These are phyloP conservation scores for Liolophura sinensis DNA, from an alignment of 1,140 invertebrate genomes.

Conservation along the genomic window DNA sequence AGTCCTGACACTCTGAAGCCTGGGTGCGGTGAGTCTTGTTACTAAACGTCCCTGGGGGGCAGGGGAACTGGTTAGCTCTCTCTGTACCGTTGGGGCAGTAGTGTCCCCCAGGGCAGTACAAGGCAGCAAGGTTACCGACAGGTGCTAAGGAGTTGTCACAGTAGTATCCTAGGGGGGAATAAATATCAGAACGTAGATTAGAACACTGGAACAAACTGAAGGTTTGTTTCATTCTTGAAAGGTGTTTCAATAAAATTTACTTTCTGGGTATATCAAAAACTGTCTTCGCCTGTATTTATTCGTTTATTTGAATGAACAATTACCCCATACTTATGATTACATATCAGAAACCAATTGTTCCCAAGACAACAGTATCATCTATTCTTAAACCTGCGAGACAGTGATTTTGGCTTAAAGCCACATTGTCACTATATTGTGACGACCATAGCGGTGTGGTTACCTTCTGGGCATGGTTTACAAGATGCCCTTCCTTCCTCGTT, in stretches of 20 bases:
- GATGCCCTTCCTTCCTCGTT: slow-evolving; percentile 35
- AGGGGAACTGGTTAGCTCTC: slow-evolving; percentile 40
- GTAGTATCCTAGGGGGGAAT: slow-evolving; percentile 39
- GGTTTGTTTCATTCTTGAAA: too few species aligned
- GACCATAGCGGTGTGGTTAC: slow-evolving; percentile 15
- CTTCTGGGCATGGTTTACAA: slow-evolving; percentile 45
- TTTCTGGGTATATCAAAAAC: too few species aligned
- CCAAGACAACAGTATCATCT: too few species aligned
- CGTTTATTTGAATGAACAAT: too few species aligned
- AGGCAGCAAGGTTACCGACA: slow-evolving; percentile 37
- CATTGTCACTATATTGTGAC: not conserved
- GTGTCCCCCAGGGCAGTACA: slow-evolving; percentile 42
- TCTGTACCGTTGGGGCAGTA: slow-evolving; percentile 45
- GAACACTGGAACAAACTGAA: too few species aligned
- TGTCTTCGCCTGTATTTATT: too few species aligned
- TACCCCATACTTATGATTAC: too few species aligned
- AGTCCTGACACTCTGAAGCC: slow-evolving; percentile 36
- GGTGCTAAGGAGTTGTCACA: slow-evolving; percentile 45
- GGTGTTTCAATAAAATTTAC: too few species aligned
- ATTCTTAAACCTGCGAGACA: not conserved
- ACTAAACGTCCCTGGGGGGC: slow-evolving; percentile 47
- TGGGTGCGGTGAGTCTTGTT: slow-evolving; percentile 34
- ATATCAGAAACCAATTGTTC: too few species aligned
- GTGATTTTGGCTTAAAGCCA: not conserved
- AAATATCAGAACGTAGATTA: too few species aligned